These are phyloP conservation scores for Osmoderma eremita DNA, from an alignment of 2,888 invertebrate species.

Conservation along the genomic window DNA sequence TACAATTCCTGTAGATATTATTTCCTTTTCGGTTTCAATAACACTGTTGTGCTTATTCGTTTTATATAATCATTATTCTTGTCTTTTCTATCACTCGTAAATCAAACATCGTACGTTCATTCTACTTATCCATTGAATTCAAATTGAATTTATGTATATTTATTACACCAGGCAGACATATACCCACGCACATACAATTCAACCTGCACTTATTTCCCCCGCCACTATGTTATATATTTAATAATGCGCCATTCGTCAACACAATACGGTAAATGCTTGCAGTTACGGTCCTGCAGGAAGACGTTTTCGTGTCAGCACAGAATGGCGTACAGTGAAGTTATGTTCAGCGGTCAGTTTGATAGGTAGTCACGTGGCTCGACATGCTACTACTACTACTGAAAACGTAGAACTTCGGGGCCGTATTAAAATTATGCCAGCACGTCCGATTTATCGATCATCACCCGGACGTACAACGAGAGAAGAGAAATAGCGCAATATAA, in stretches of 20 bases:
- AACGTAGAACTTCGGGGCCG: conserved; percentile 31
- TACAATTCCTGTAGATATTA: too few species aligned
- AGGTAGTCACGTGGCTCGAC: conserved; percentile 48
- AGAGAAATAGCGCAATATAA: too few species aligned
- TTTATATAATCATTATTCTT: too few species aligned
- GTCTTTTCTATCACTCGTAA: too few species aligned
- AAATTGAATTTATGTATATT: conserved; percentile 8
- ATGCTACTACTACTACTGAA: conserved; percentile 39
- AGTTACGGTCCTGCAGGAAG: conserved; percentile 50
- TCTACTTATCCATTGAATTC: too few species aligned
- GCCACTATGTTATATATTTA: too few species aligned
- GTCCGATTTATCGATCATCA: conserved; percentile 32
- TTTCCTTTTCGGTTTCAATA: too few species aligned
- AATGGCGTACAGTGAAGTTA: conserved; percentile 54
- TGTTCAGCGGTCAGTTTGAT: conserved; percentile 57
- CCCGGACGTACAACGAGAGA: neutral
- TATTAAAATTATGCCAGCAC: conserved; percentile 35
- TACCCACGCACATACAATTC: neutral
- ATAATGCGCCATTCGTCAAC: neutral
- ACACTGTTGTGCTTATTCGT: too few species aligned
- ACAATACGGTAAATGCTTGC: conserved; percentile 1
- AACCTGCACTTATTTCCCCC: conserved; percentile 1
- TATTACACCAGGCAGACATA: too few species aligned
- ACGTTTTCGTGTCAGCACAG: conserved; percentile 54
- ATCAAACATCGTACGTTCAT: too few species aligned